Percentiles rank a stretch among this genome's conserved stretches.
Conservation (phyloP, 2,797 vertebrate species). For the Ciconia nigra region DNA sequence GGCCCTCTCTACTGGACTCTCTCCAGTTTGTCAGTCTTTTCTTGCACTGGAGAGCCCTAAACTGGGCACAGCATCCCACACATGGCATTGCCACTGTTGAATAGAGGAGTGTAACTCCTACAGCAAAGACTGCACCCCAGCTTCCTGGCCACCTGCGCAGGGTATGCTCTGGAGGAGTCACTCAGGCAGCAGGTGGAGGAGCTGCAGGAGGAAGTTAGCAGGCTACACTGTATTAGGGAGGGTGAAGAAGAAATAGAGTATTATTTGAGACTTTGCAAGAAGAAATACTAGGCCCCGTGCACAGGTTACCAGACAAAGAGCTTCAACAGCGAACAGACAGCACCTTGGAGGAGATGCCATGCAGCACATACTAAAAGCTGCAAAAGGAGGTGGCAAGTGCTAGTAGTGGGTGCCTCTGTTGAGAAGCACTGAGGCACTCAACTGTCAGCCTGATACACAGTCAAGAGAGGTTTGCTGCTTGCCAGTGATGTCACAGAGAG, state of each 20-base stretch:
- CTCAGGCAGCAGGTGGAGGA: background rate
- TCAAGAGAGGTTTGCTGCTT: background rate
- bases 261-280: background rate
- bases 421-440: background rate
- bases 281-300: background rate
- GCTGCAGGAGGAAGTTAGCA: background rate
- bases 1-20: background rate
- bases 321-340: background rate
- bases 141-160: too few species aligned
- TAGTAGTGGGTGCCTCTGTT: background rate
- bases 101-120: background rate
- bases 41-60: background rate
- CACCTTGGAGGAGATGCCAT: background rate
- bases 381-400: background rate
- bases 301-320: background rate
- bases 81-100: background rate
- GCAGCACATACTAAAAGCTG: background rate
- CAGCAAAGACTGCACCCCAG: background rate
- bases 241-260: background rate
- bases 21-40: background rate
- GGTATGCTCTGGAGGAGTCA: background rate
- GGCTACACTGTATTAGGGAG: background rate
- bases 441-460: background rate
- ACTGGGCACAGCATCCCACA: too few species aligned
- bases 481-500: background rate